These are phyloP conservation scores for Stegophylla sp. DNA, from an alignment of 2,888 invertebrate genomes.

Conservation along the genomic window DNA sequence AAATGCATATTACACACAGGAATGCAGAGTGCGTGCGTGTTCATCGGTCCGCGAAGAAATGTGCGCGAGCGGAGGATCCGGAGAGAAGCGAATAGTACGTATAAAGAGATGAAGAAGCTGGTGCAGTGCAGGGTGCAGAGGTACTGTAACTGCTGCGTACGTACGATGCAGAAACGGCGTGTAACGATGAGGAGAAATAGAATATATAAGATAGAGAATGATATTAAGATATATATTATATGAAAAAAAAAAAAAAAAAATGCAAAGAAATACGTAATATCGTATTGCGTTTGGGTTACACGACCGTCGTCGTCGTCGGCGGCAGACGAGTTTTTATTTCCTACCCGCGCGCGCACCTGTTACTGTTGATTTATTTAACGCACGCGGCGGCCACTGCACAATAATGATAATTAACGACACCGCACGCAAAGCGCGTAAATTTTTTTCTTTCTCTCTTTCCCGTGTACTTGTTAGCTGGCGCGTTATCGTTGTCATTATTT, in stretches of 20 bases:
- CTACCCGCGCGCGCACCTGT: neutral
- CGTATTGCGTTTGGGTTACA: conserved; percentile 28
- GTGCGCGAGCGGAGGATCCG: neutral
- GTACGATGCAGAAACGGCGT: too few relatives aligned
- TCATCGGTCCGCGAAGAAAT: neutral
- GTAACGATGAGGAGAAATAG: too few relatives aligned
- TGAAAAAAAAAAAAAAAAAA: conserved; percentile 2
- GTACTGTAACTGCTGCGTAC: too few relatives aligned
- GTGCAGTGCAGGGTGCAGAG: too few relatives aligned
- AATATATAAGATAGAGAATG: too few relatives aligned
- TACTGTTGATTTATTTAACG: conserved; percentile 37
- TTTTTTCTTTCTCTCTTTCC: neutral
- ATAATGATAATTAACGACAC: conserved; percentile 10
- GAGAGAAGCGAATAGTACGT: too few relatives aligned
- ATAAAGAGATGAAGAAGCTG: too few relatives aligned
- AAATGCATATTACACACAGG: too few relatives aligned
- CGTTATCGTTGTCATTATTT: too few relatives aligned
- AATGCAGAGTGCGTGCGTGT: too few relatives aligned
- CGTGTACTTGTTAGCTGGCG: too few relatives aligned
- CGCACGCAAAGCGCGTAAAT: conserved; percentile 7
- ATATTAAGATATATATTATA: neutral
- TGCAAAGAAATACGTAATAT: conserved; percentile 9
- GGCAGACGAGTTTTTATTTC: conserved; percentile 37
- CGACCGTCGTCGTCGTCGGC: neutral
- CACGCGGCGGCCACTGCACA: neutral